Evolutionary conservation across 2,797 vertebrate genomes (phyloP).

Genomic region (Halcyon badia): DNA sequence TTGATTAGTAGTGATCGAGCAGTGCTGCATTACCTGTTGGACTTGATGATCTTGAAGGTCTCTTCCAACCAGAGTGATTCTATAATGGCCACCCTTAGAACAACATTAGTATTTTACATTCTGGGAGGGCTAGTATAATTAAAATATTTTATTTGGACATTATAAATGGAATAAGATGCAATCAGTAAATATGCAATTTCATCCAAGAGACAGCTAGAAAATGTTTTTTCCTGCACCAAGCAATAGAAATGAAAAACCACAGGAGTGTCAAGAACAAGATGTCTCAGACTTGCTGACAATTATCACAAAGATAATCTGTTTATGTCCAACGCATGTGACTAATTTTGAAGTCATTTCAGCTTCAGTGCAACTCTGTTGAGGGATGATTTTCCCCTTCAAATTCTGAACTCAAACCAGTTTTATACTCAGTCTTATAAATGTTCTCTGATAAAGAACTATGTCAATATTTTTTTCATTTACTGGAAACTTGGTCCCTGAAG

Average conservation of each 20-base stretch:
- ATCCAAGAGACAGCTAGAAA: neutral
- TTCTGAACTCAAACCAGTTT: neutral
- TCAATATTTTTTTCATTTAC: conserved; percentile 37
- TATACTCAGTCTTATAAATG: neutral
- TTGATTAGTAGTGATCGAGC: neutral
- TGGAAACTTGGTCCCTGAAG: neutral
- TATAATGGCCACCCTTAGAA: neutral
- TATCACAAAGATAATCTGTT: neutral
- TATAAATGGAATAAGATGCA: neutral
- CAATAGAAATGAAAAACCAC: neutral
- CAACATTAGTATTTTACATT: neutral
- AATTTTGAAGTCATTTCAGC: conserved; percentile 8
- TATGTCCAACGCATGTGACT: neutral
- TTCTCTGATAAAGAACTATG: neutral
- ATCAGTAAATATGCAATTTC: neutral
- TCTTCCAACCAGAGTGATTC: neutral
- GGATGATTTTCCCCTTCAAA: neutral
- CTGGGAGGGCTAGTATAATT: no score
- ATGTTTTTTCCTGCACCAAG: neutral
- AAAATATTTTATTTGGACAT: neutral
- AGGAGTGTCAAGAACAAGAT: neutral
- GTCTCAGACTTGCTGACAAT: neutral
- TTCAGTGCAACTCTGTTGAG: neutral
- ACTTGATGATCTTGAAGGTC: neutral
- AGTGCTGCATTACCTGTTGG: neutral